Evolutionary conservation across 2,113 vertebrate genomes (phyloP).

Genomic region (Petrocephalus zakoni): DNA sequence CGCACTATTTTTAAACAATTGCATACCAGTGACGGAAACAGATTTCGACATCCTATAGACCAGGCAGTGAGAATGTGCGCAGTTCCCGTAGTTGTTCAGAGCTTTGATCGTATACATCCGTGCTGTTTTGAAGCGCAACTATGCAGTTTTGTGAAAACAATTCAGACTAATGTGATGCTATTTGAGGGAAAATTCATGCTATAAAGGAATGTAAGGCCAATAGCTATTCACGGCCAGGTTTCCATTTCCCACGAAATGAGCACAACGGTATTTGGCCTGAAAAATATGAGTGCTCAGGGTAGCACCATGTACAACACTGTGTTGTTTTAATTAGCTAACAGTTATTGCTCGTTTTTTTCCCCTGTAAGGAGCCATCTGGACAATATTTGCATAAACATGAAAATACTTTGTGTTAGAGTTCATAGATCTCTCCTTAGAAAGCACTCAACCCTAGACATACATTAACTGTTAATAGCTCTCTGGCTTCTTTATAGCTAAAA

Average conservation of each 20-base stretch:
- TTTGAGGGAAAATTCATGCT: not conserved
- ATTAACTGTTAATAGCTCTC: not conserved
- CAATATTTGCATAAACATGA: not conserved
- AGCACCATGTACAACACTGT: not conserved
- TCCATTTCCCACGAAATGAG: not conserved
- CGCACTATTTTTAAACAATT: not conserved
- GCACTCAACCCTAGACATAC: not conserved
- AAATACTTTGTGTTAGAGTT: not conserved
- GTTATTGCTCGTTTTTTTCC: not conserved
- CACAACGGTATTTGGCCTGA: not conserved
- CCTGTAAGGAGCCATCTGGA: slow-evolving; percentile 6
- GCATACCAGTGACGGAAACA: not conserved
- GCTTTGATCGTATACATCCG: not conserved
- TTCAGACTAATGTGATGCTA: not conserved
- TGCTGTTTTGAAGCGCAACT: not conserved
- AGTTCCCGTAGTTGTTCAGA: not conserved
- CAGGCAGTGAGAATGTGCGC: not conserved
- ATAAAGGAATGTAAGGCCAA: not conserved
- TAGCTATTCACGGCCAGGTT: not conserved
- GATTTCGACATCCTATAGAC: not conserved
- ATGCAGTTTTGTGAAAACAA: not conserved
- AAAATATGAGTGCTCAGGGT: not conserved
- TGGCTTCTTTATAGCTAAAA: not conserved
- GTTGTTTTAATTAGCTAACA: slow-evolving; percentile 9
- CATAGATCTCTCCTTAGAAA: not conserved